A percentile compares a stretch with the other conserved stretches of the same genome.
These are phyloP conservation scores for Linyphia triangularis DNA, from an alignment of 2,888 invertebrate genomes.

Conservation along the genomic window DNA sequence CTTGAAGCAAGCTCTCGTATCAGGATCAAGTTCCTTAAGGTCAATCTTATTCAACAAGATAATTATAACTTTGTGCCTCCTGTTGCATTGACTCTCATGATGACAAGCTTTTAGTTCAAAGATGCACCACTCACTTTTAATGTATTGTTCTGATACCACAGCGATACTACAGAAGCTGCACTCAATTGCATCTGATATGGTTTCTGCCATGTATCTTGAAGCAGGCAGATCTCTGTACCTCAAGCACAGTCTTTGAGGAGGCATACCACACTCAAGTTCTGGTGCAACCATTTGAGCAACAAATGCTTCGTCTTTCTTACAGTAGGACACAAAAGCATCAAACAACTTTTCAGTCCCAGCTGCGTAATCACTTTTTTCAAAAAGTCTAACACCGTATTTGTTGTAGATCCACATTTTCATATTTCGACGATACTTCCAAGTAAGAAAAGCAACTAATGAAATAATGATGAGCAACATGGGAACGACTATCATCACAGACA, in stretches of 20 bases:
- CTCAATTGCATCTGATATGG: conserved; percentile 92
- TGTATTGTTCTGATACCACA: conserved; percentile 92
- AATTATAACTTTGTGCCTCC: conserved; percentile 83
- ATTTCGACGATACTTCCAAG: conserved; percentile 89
- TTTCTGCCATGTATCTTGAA: conserved; percentile 87
- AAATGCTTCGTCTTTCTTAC: conserved; percentile 92
- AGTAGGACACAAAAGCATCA: conserved; percentile 94
- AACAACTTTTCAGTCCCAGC: conserved; percentile 88
- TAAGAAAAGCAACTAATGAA: conserved; percentile 84
- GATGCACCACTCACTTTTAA: conserved; percentile 94
- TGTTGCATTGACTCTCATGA: conserved; percentile 83
- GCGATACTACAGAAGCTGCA: conserved; percentile 91
- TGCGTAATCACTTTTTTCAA: conserved; percentile 85
- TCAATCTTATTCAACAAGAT: conserved; percentile 91
- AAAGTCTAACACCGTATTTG: conserved; percentile 88
- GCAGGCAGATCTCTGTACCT: conserved; percentile 93
- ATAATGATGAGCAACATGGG: conserved; percentile 86
- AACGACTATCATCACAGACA: conserved; percentile 87
- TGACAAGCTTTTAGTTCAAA: conserved; percentile 94
- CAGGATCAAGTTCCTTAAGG: conserved; percentile 90
- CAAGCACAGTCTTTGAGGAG: conserved; percentile 90
- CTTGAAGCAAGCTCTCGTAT: conserved; percentile 91
- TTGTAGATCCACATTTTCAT: conserved; percentile 90
- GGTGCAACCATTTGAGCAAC: conserved; percentile 91
- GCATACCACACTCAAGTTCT: conserved; percentile 86